phyloP scores from a whole-genome alignment of 2,113 vertebrate species.

The Ammospiza caudacuta region DNA sequence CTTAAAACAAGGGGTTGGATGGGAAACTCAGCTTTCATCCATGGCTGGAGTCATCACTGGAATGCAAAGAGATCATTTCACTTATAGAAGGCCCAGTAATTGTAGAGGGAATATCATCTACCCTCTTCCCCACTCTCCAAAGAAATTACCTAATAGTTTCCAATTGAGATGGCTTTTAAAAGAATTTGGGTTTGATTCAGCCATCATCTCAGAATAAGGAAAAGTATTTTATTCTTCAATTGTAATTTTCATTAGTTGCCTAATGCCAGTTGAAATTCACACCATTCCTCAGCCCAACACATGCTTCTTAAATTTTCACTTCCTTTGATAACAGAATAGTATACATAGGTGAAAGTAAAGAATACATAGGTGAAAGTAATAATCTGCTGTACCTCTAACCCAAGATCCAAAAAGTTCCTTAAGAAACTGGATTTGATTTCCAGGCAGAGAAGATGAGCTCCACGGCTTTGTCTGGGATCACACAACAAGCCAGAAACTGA shows the following conservation, averaged over 20 bases:
- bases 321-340: neutral
- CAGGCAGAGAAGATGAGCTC: neutral
- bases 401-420: neutral
- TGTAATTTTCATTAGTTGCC: neutral
- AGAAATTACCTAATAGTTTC: conserved; percentile 52
- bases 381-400: neutral
- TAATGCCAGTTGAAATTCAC: neutral
- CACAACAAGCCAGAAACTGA: neutral
- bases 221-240: conserved; percentile 2
- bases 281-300: neutral
- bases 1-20: neutral
- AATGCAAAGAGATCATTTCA: conserved; percentile 11
- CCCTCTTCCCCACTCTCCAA: neutral
- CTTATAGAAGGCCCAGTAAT: neutral
- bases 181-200: conserved; percentile 8
- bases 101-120: conserved; percentile 3
- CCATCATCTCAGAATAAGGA: neutral
- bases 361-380: neutral
- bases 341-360: neutral
- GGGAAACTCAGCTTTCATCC: conserved; percentile 32
- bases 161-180: conserved; percentile 27
- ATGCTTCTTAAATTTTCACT: neutral
- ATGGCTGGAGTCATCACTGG: neutral
- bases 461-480: neutral
- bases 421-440: neutral